Base-by-base conservation (phyloP, 2,888 invertebrate genomes). In the Eupithecia subfuscata region DNA sequence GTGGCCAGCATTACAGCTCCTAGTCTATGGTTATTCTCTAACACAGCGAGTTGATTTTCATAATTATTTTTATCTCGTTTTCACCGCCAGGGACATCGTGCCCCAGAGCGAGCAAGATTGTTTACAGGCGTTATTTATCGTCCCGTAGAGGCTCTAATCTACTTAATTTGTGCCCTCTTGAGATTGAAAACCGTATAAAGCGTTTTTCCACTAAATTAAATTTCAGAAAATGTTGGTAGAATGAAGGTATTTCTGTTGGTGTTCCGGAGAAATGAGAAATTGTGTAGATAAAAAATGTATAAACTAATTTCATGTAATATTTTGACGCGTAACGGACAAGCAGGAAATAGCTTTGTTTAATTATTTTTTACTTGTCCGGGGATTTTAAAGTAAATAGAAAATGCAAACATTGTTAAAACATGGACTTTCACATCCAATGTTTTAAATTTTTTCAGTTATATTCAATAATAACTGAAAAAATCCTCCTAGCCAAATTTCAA, bases 141-240 rank as follows among this genome's bases (percentile, higher is more conserved):
- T 52, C 25, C 69, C 48, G 37, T 69, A n/a, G 69, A 69, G 34
- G 69, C 18, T 8, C 11, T 30, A 30, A 48, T 69, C 69, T 52
- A 52, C 48, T 67, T 67, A 67, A 67, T 67, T 67, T 67, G 65
- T 67, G 65, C 40, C 65, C 65, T 67, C 65, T 67, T 67, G 65
- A 67, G 65, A 67, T 67, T 67, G 65, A 67, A 67, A 67, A 67
- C 65, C 40, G n/a, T 37, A 40, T 67, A 67, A 67, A 67, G n/a
- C 12, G 65, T 67, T 67, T 67, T 67, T 67, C 40, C 65, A 40
- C 65, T 67, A 67, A 67, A 67, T 67, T 67, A 67, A 67, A 67
- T 67, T 67, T 40, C 22, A 9, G 37, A 37, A 40, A 67, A 67
- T 67, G n/a, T 18, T 37, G 65, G 65, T 40, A 67, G 22, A n/a